A percentile compares a stretch with the other conserved stretches of the same genome.
Evolutionary conservation across 2,113 vertebrate genomes (phyloP).

Genomic region (Bubo scandiacus): DNA sequence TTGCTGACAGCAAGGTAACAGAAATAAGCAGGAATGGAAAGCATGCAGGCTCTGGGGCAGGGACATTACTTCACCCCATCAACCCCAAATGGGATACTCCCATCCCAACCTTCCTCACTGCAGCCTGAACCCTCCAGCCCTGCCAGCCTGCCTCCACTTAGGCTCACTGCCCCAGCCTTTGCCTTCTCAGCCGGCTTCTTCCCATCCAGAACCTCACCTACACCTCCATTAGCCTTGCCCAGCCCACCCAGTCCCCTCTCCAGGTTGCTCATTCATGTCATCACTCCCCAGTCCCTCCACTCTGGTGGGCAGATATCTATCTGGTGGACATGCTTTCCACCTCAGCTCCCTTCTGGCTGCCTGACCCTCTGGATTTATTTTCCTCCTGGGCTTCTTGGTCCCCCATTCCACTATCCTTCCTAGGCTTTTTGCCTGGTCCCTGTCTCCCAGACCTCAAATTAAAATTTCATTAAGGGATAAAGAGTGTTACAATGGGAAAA

Average conservation of each 20-base stretch:
- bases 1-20: not conserved
- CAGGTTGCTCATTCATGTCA: not conserved
- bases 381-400: not conserved
- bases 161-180: not conserved
- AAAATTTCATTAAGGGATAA: not conserved
- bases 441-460: not conserved
- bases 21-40: not conserved
- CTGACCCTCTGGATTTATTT: not conserved
- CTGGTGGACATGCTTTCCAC: not conserved
- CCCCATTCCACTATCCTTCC: not conserved
- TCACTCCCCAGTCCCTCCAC: not conserved
- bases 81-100: not conserved
- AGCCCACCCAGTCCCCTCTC: not conserved
- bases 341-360: not conserved
- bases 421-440: not conserved
- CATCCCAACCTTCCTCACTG: not conserved
- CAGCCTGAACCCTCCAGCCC: not conserved
- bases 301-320: not conserved
- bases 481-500: not conserved
- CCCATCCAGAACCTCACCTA: not conserved
- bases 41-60: not conserved
- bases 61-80: not conserved
- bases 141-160: not conserved
- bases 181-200: not conserved
- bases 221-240: not conserved